These are phyloP conservation scores for Pentalonia nigronervosa DNA, from an alignment of 1,140 invertebrate species.

Conservation along the genomic window DNA sequence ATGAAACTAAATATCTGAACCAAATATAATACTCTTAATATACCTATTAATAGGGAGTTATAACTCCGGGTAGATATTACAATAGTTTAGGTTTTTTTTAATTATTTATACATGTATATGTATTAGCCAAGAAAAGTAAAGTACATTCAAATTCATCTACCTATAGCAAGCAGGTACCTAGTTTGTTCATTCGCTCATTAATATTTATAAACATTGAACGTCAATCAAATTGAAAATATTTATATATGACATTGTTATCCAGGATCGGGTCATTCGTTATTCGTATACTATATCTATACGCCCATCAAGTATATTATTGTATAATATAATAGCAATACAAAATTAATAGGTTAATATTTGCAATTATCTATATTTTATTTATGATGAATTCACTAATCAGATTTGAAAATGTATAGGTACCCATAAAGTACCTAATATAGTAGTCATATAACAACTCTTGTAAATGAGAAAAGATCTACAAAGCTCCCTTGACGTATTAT, in stretches of 20 bases:
- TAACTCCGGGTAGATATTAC: background rate
- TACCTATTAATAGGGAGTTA: background rate
- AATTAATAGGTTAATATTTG: background rate
- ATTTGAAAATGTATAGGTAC: background rate
- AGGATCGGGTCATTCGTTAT: background rate
- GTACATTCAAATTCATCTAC: background rate
- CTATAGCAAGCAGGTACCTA: background rate
- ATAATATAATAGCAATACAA: background rate
- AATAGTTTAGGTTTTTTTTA: background rate
- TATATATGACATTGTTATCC: slow-evolving; percentile 25
- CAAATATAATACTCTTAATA: background rate
- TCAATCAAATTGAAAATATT: background rate
- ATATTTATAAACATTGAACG: slow-evolving; percentile 19
- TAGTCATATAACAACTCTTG: background rate
- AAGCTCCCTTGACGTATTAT: too few relatives aligned
- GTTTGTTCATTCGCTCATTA: background rate
- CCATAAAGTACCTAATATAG: background rate
- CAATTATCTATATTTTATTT: background rate
- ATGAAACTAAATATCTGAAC: background rate
- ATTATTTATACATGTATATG: background rate
- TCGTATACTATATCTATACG: background rate
- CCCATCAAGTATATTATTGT: background rate
- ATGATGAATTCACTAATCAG: background rate
- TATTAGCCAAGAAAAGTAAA: background rate
- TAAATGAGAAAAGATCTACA: background rate